These are phyloP conservation scores for Lophochroa leadbeateri DNA, from an alignment of 2,113 vertebrate genomes.

Conservation along the genomic window DNA sequence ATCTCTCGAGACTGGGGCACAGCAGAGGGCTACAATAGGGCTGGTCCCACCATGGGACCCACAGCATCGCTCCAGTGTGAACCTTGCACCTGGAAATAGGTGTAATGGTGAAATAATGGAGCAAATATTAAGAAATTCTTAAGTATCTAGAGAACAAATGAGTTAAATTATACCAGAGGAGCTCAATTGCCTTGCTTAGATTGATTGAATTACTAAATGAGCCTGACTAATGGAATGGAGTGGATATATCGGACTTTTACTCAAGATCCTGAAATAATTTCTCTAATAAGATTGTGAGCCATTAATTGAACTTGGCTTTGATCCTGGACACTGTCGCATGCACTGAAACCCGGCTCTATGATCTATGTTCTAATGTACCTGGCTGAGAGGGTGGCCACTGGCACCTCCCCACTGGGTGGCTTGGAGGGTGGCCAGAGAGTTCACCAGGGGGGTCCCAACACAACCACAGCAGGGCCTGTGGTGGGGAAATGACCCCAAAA, in stretches of 20 bases:
- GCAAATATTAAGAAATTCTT: constrained; percentile 60
- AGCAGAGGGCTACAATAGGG: background rate
- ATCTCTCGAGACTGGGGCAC: rapidly evolving
- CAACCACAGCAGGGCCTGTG: rapidly evolving
- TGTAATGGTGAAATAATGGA: constrained; percentile 62
- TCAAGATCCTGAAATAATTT: constrained; percentile 70
- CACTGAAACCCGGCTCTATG: background rate
- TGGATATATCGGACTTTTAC: constrained; percentile 64
- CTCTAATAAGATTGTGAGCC: constrained; percentile 71
- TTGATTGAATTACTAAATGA: constrained; percentile 75
- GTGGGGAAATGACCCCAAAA: background rate
- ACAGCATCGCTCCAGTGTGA: background rate
- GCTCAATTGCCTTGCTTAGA: constrained; percentile 63
- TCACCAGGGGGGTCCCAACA: rapidly evolving
- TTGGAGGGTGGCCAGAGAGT: background rate
- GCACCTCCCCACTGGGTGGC: rapidly evolving
- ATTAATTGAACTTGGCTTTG: constrained; percentile 73
- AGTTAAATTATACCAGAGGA: constrained; percentile 64
- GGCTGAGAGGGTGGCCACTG: background rate
- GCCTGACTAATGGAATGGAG: constrained; percentile 71
- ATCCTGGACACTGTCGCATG: constrained; percentile 29
- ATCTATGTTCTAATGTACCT: background rate
- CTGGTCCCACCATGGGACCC: background rate
- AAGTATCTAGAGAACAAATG: constrained; percentile 52
- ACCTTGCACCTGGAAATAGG: constrained; percentile 24